Percentiles rank a stretch among this genome's conserved stretches.
Evolutionary conservation across 2,113 vertebrate genomes (phyloP).

Genomic region (Erythrocebus patas): DNA sequence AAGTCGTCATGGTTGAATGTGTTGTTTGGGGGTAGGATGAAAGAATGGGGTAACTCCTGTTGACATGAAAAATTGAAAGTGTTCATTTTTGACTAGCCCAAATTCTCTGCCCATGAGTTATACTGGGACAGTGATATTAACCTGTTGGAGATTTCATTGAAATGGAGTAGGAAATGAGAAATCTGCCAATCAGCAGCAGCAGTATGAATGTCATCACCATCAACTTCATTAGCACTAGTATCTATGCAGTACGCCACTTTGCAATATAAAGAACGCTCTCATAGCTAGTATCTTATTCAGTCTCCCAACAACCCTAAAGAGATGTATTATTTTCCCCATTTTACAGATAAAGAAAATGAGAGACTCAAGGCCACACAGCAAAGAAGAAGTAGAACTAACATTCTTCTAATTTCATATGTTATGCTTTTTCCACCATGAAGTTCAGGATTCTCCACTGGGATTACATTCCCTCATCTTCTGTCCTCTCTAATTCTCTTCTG

Average conservation of each 20-base stretch:
- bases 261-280: not conserved
- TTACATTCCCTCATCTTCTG: not conserved
- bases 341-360: not conserved
- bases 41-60: not conserved
- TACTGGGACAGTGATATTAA: not conserved
- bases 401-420: not conserved
- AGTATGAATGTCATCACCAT: not conserved
- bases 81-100: not conserved
- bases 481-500: not conserved
- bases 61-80: not conserved
- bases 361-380: not conserved
- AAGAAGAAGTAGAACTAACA: too few relatives aligned
- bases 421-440: not conserved
- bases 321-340: not conserved
- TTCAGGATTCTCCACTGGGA: not conserved
- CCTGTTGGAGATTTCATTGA: not conserved
- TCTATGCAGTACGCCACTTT: not conserved
- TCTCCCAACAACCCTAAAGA: not conserved
- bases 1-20: not conserved
- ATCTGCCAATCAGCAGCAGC: not conserved
- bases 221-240: not conserved
- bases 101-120: not conserved
- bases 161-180: not conserved
- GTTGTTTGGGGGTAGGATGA: not conserved
- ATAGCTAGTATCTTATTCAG: not conserved